Conservation (phyloP, 2,797 vertebrate species). For the Pseudotriccus pelzelni region DNA sequence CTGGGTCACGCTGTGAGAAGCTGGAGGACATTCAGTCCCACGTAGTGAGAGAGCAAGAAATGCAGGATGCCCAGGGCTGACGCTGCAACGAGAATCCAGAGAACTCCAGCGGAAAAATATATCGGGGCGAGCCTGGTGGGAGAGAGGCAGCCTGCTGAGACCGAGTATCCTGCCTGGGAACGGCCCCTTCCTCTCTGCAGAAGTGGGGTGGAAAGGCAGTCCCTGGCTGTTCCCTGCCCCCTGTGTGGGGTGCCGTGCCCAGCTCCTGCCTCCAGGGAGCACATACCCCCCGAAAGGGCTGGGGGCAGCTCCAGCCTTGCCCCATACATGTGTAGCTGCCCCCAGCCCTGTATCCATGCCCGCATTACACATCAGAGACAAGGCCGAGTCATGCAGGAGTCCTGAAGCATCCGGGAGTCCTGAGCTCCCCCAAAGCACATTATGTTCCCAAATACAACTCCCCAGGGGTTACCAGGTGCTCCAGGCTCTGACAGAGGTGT, state of each 20-base stretch:
- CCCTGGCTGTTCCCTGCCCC: background rate
- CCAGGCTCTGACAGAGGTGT: background rate
- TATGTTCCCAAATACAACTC: background rate
- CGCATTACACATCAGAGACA: accelerated
- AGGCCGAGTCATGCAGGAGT: background rate
- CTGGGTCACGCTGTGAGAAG: background rate
- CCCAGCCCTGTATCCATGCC: background rate
- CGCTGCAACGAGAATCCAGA: slow-evolving; percentile 79
- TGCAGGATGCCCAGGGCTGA: slow-evolving; percentile 77
- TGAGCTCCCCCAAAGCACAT: background rate
- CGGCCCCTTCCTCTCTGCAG: background rate
- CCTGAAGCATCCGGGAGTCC: background rate
- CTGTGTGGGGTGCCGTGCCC: accelerated
- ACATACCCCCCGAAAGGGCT: background rate
- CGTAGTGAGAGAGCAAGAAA: slow-evolving; percentile 67
- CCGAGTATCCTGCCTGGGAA: accelerated
- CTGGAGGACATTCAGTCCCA: slow-evolving; percentile 62
- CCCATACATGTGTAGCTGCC: accelerated
- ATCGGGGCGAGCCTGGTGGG: slow-evolving; percentile 77
- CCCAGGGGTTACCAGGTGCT: background rate
- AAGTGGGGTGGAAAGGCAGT: background rate
- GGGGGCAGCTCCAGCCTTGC: background rate
- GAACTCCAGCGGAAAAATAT: slow-evolving; percentile 78
- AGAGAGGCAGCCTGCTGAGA: background rate
- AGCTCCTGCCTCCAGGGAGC: background rate